Percentiles rank a stretch among this genome's conserved stretches.
Conservation (phyloP, 2,113 vertebrate species). For the Onychostruthus taczanowskii region DNA sequence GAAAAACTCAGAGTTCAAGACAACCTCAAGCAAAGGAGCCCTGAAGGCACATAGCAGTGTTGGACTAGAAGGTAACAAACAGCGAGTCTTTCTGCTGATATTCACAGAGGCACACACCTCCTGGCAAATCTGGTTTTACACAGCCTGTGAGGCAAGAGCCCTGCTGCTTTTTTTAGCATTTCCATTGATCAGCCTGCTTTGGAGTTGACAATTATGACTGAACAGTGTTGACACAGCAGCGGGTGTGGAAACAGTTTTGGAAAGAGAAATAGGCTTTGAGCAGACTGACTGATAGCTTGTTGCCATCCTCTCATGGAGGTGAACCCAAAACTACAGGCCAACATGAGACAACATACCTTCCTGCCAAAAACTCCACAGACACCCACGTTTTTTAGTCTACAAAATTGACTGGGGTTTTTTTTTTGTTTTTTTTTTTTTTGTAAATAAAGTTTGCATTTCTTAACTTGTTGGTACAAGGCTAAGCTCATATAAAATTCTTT, state of each 20-base stretch:
- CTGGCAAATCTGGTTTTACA: neutral
- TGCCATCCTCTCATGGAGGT: neutral
- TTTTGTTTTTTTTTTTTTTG: neutral
- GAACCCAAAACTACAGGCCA: neutral
- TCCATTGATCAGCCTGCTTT: slow-evolving; percentile 30
- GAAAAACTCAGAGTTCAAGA: neutral
- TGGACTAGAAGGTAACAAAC: neutral
- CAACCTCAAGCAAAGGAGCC: neutral
- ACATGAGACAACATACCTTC: neutral
- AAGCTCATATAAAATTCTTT: neutral
- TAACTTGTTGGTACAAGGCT: neutral
- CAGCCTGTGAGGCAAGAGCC: neutral
- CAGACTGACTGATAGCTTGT: slow-evolving; percentile 15
- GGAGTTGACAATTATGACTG: neutral
- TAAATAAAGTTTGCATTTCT: neutral
- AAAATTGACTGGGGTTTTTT: neutral
- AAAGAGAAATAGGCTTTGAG: neutral
- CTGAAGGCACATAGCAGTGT: fast-evolving
- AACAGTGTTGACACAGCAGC: neutral
- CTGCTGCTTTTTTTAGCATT: slow-evolving; percentile 34
- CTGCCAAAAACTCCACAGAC: neutral
- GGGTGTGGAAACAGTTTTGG: neutral
- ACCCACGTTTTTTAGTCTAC: neutral
- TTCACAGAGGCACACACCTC: neutral
- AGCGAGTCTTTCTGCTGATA: neutral